Evolutionary conservation across 2,797 vertebrate genomes (phyloP).

Genomic region (Channallabes apus): DNA sequence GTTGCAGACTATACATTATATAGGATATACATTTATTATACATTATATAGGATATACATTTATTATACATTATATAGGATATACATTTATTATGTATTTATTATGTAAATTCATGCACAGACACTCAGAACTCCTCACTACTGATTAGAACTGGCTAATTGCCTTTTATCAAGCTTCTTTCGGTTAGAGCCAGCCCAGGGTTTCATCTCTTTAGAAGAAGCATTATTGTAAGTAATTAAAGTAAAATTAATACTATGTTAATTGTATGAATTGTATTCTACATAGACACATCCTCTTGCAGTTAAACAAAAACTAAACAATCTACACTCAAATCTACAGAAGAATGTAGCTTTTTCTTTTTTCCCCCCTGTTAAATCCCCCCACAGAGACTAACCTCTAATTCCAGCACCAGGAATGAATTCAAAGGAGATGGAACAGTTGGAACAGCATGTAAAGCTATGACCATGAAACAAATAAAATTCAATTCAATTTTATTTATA

Average conservation of each 20-base stretch:
- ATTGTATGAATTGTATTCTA: slow-evolving; percentile 5
- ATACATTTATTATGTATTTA: slow-evolving; percentile 3
- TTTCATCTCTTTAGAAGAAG: slow-evolving; percentile 3
- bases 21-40: slow-evolving; percentile 8
- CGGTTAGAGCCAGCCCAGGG: neutral
- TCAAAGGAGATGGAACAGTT: slow-evolving; percentile 13
- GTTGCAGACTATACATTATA: neutral
- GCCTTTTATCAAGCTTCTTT: slow-evolving; percentile 4
- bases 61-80: slow-evolving; percentile 3
- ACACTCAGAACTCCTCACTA: neutral
- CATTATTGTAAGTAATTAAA: slow-evolving; percentile 23
- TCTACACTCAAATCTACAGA: neutral
- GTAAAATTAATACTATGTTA: neutral
- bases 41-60: slow-evolving; percentile 2
- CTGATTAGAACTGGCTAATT: slow-evolving; percentile 1
- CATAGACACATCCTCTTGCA: neutral
- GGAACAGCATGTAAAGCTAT: neutral
- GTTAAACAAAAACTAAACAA: neutral
- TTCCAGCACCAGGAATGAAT: neutral
- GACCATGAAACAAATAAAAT: neutral
- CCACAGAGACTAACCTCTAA: neutral
- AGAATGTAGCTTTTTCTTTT: neutral
- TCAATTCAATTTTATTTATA: too few relatives aligned
- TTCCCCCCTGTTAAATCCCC: neutral
- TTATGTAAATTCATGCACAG: neutral